A percentile compares a stretch with the other conserved stretches of the same genome.
phyloP scores from a whole-genome alignment of 2,797 vertebrate species.

The Coluber constrictor region DNA sequence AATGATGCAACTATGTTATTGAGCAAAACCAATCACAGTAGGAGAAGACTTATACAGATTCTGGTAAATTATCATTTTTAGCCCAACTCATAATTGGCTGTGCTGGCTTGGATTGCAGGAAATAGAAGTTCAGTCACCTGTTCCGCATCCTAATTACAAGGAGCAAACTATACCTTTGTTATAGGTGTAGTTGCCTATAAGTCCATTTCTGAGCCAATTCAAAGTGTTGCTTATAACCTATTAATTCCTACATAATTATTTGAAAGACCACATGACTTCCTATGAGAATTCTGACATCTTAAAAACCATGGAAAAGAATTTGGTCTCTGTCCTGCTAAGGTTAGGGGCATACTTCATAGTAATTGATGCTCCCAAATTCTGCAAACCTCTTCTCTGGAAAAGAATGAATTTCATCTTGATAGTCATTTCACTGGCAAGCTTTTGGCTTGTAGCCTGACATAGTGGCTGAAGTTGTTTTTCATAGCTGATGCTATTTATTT shows the following conservation, averaged over 20 bases:
- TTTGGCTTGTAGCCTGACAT: background rate
- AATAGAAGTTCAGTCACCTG: background rate
- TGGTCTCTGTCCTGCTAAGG: background rate
- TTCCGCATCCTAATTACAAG: background rate
- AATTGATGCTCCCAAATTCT: background rate
- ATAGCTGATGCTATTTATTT: background rate
- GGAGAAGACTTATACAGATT: background rate
- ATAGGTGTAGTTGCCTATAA: background rate
- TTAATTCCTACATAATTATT: background rate
- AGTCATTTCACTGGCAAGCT: background rate
- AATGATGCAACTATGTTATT: background rate
- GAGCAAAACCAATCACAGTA: background rate
- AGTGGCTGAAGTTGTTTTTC: background rate
- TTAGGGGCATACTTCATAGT: background rate
- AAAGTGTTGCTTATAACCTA: background rate
- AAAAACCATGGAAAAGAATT: background rate
- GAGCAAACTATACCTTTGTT: background rate
- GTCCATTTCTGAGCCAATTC: background rate
- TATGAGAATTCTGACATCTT: background rate
- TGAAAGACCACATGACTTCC: background rate
- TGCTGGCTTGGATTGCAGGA: background rate
- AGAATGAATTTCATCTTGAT: background rate
- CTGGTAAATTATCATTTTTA: background rate
- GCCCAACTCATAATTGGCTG: background rate
- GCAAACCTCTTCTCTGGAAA: background rate